Evolutionary conservation across 1,140 invertebrate species (phyloP).

Genomic region (Pachyrhynchus sulphureomaculatus): DNA sequence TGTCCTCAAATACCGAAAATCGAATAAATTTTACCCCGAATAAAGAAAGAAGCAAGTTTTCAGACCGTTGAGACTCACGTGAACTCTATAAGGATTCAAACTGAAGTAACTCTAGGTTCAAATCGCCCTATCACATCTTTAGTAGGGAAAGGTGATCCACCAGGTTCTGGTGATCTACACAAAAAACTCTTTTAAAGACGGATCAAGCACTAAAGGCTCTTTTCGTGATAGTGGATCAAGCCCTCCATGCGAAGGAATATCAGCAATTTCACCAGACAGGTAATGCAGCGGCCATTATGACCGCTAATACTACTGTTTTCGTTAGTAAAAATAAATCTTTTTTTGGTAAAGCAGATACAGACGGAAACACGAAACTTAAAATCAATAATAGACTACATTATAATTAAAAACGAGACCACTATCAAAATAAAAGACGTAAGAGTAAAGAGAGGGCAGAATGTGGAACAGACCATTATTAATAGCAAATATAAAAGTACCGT

Average conservation of each 20-base stretch:
- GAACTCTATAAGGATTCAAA: constrained; percentile 55
- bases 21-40: not conserved
- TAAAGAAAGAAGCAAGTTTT: not conserved
- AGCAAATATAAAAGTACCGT: too few species aligned
- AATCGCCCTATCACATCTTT: constrained; percentile 54
- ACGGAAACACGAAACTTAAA: too few species aligned
- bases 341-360: constrained; percentile 9
- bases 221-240: constrained; percentile 22
- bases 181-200: constrained; percentile 12
- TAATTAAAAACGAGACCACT: too few species aligned
- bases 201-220: constrained; percentile 3
- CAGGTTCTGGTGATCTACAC: constrained; percentile 10
- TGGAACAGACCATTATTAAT: too few species aligned
- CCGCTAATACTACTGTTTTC: not conserved
- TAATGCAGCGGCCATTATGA: constrained; percentile 58
- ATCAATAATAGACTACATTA: too few species aligned
- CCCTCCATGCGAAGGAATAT: constrained; percentile 19
- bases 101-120: constrained; percentile 64
- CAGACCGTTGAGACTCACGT: constrained; percentile 18
- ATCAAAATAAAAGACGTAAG: too few species aligned
- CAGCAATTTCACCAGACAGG: constrained; percentile 45
- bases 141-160: constrained; percentile 38
- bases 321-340: constrained; percentile 12
- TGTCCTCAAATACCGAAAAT: not conserved
- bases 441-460: too few species aligned